A percentile compares a stretch with the other conserved stretches of the same genome.
These are phyloP conservation scores for Astropecten irregularis DNA, from an alignment of 53 echinoderm and acorn worm genomes.

Conservation along the genomic window DNA sequence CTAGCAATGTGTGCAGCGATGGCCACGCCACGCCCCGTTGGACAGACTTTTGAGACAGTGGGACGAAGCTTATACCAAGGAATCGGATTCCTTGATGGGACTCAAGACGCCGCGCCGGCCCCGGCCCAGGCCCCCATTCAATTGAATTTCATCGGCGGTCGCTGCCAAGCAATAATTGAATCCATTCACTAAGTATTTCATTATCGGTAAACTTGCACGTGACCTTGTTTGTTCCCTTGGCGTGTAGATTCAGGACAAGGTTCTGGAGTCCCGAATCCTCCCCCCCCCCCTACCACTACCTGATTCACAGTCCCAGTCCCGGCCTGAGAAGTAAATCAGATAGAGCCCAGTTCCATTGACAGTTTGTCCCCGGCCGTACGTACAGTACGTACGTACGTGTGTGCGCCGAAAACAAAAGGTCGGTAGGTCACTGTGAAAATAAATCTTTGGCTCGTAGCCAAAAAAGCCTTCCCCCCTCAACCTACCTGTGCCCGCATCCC, in stretches of 20 bases:
- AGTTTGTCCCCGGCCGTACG: background rate
- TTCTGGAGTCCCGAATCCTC: too few species aligned
- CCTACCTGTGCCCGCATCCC: constrained; percentile 14
- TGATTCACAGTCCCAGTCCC: background rate
- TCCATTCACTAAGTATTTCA: background rate
- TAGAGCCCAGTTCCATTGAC: background rate
- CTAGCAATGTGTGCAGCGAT: background rate
- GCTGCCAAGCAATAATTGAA: too few species aligned
- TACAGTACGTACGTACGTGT: too few species aligned
- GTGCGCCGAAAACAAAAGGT: constrained; percentile 43
- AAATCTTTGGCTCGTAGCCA: constrained; percentile 32
- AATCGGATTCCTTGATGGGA: too few species aligned
- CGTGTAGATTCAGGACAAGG: too few species aligned
- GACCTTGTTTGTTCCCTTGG: constrained; percentile 11
- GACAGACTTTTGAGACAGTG: too few species aligned
- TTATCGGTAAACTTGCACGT: constrained; percentile 18
- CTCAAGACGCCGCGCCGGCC: too few species aligned
- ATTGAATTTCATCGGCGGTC: too few species aligned
- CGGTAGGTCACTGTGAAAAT: constrained; percentile 10
- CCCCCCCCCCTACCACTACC: too few species aligned
- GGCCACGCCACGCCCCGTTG: constrained; percentile 12
- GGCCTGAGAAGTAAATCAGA: background rate
- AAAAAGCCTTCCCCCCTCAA: background rate
- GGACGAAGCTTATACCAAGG: too few species aligned
- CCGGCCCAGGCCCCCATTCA: too few species aligned